These are phyloP conservation scores for Sylvilagus floridanus DNA, from an alignment of 2,797 vertebrate genomes.

Conservation along the genomic window DNA sequence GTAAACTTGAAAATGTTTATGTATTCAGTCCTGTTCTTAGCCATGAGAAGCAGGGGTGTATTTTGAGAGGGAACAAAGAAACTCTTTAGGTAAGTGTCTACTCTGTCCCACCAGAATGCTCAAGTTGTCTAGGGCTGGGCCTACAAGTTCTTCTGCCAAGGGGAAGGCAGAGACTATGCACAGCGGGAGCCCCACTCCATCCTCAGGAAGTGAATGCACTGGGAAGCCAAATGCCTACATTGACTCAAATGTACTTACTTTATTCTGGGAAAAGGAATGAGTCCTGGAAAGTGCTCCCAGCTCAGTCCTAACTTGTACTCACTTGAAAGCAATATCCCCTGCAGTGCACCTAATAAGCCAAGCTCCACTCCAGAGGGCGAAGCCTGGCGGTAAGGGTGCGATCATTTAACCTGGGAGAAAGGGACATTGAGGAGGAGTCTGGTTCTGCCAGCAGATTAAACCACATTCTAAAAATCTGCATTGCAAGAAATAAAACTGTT, in stretches of 20 bases:
- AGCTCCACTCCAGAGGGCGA: background rate
- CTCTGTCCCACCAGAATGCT: background rate
- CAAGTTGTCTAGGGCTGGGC: background rate
- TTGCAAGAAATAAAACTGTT: background rate
- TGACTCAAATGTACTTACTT: background rate
- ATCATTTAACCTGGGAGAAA: background rate
- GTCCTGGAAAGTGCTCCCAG: too few relatives aligned
- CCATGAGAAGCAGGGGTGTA: background rate
- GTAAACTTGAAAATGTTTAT: background rate
- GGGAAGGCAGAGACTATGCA: background rate
- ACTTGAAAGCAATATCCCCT: background rate
- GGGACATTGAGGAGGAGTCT: too few relatives aligned
- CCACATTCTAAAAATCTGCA: background rate
- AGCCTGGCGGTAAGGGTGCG: background rate
- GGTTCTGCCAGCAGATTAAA: background rate
- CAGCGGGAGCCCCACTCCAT: background rate
- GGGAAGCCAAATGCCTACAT: too few relatives aligned
- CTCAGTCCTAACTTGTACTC: background rate
- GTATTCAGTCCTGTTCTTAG: background rate
- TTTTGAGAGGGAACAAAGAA: conserved; percentile 9
- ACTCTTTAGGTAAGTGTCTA: background rate
- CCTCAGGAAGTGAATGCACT: too few relatives aligned
- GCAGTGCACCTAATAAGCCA: background rate
- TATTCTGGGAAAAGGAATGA: background rate
- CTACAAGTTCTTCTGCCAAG: background rate